Conservation (phyloP, 2,797 vertebrate species). For the Podargus strigoides region DNA sequence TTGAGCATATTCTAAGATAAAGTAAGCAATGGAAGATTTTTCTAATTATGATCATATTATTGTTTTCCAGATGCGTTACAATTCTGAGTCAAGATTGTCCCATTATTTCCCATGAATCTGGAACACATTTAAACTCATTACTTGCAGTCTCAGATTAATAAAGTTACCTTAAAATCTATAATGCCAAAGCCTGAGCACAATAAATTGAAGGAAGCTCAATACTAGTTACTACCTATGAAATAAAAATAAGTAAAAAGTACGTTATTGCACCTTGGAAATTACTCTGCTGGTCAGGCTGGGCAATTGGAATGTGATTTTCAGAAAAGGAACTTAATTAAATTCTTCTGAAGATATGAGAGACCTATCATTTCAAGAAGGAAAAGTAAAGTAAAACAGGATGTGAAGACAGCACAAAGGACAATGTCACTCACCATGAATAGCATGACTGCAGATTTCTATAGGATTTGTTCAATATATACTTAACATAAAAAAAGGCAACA, state of each 20-base stretch:
- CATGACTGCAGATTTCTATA: background rate
- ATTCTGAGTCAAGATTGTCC: background rate
- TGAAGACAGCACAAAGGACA: background rate
- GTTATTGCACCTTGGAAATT: background rate
- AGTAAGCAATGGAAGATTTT: background rate
- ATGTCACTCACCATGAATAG: background rate
- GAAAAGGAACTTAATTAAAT: background rate
- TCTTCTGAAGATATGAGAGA: background rate
- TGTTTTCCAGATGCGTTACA: background rate
- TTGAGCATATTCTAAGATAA: background rate
- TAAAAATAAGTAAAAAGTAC: slow-evolving; percentile 3
- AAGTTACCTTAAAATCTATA: slow-evolving; percentile 9
- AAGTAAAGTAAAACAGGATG: background rate
- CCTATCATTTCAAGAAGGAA: background rate
- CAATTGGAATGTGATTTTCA: background rate
- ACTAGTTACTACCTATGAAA: slow-evolving; percentile 7
- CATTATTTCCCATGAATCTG: background rate
- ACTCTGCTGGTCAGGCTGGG: background rate
- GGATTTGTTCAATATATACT: background rate
- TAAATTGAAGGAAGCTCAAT: slow-evolving; percentile 29
- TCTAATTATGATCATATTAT: background rate
- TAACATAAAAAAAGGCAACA: background rate
- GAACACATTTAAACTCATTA: background rate
- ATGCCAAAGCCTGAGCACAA: background rate
- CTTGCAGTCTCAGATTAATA: background rate